A percentile compares a stretch with the other conserved stretches of the same genome.
phyloP scores from a whole-genome alignment of 2,113 vertebrate species.

The Arenaria interpres region DNA sequence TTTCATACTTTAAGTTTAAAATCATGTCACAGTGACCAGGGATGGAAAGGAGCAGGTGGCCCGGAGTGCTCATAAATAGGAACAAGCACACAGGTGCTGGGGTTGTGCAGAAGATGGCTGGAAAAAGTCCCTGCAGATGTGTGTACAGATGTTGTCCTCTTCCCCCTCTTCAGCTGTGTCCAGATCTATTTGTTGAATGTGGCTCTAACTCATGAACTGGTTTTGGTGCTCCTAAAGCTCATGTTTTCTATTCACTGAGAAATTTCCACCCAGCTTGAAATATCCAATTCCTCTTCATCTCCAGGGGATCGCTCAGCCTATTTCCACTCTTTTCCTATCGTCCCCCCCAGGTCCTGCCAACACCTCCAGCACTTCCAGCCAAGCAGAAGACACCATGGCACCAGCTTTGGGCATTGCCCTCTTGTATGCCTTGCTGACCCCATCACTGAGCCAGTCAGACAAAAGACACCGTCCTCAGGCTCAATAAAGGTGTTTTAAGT shows the following conservation, averaged over 20 bases:
- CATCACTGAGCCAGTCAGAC: neutral
- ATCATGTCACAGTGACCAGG: neutral
- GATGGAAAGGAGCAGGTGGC: neutral
- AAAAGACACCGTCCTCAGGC: constrained; percentile 31
- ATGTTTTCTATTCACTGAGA: neutral
- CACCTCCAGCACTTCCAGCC: neutral
- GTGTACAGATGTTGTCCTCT: accelerated
- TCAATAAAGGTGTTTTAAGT: constrained; percentile 21
- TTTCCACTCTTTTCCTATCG: accelerated
- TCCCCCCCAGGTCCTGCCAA: neutral
- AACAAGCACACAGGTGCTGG: neutral
- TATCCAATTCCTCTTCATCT: no score
- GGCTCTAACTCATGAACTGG: accelerated
- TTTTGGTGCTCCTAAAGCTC: neutral
- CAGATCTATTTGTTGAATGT: accelerated
- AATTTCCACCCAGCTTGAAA: accelerated
- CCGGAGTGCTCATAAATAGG: neutral
- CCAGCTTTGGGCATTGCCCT: neutral
- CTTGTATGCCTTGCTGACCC: neutral
- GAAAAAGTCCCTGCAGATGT: neutral
- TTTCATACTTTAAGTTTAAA: neutral
- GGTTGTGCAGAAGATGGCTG: neutral
- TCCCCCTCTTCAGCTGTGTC: accelerated
- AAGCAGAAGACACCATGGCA: constrained; percentile 21
- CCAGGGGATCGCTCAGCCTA: neutral